Conservation (phyloP, 2,888 invertebrate species). For the Leptopilina myrica region DNA sequence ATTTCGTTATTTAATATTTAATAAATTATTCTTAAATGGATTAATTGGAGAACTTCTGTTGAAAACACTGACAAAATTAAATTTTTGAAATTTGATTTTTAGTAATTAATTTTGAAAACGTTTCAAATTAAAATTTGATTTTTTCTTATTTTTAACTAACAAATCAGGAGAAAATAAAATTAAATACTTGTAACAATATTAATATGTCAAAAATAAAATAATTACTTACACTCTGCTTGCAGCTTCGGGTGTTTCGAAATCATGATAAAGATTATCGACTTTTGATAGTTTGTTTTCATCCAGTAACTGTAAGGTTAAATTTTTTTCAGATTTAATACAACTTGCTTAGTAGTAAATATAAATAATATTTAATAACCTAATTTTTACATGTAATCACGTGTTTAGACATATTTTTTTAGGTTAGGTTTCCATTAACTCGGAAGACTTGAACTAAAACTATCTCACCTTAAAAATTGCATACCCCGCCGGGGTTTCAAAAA, state of each 20-base stretch:
- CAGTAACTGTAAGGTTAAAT: slow-evolving; percentile 83
- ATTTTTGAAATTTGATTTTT: too few species aligned
- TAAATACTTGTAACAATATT: too few species aligned
- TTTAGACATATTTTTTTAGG: slow-evolving; percentile 45
- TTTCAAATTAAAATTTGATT: too few species aligned
- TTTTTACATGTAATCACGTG: slow-evolving; percentile 64
- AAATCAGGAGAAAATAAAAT: too few species aligned
- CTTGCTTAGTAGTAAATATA: background rate
- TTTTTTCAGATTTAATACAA: background rate
- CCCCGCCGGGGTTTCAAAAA: slow-evolving; percentile 96
- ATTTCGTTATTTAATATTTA: too few species aligned
- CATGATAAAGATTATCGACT: slow-evolving; percentile 92
- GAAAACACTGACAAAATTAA: too few species aligned
- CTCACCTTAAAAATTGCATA: slow-evolving; percentile 95
- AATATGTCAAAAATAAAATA: too few species aligned
- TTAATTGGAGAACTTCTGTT: too few species aligned
- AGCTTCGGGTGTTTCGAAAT: slow-evolving; percentile 93
- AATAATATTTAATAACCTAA: background rate
- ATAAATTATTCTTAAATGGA: too few species aligned
- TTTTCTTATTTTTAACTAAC: too few species aligned
- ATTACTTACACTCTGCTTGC: slow-evolving; percentile 91
- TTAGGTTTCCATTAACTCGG: slow-evolving; percentile 47
- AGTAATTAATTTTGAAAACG: too few species aligned
- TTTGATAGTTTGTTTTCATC: slow-evolving; percentile 94
- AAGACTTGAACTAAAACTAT: background rate